Percentiles rank a stretch among this genome's conserved stretches.
These are phyloP conservation scores for Temnothorax nylanderi DNA, from an alignment of 1,140 invertebrate species.

Conservation along the genomic window DNA sequence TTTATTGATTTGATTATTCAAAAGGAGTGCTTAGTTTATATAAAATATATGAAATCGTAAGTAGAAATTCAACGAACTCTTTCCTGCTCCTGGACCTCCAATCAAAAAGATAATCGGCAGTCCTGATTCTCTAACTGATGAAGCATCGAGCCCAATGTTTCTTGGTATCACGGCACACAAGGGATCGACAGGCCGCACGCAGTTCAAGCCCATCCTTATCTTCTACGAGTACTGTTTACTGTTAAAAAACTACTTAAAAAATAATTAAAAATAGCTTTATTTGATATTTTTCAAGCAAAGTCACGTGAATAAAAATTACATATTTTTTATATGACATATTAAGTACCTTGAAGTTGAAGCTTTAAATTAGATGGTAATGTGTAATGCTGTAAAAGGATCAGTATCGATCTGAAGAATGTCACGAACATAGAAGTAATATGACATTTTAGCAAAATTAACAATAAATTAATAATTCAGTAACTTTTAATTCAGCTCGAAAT, in stretches of 20 bases:
- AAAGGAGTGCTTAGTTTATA: neutral
- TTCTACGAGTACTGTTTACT: neutral
- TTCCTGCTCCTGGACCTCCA: conserved; percentile 71
- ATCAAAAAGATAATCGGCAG: conserved; percentile 72
- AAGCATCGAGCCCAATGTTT: neutral
- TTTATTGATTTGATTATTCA: neutral
- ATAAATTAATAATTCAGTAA: neutral
- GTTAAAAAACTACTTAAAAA: neutral
- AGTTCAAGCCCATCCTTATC: conserved; percentile 71
- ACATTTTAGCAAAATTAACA: too few relatives aligned
- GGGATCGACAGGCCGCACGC: conserved; percentile 54
- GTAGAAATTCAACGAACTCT: conserved; percentile 50
- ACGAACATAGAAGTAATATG: neutral
- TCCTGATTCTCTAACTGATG: conserved; percentile 36
- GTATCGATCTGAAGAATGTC: neutral
- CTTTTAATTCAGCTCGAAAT: neutral
- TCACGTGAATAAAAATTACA: neutral
- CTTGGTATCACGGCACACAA: conserved; percentile 35
- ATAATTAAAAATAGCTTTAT: neutral
- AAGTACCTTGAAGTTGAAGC: conserved; percentile 25
- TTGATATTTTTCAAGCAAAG: neutral
- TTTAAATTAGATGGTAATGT: neutral
- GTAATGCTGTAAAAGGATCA: neutral
- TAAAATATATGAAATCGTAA: neutral
- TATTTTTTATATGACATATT: neutral